A percentile compares a stretch with the other conserved stretches of the same genome.
phyloP scores from a whole-genome alignment of 2,888 invertebrate species.

The Diogma glabrata region DNA sequence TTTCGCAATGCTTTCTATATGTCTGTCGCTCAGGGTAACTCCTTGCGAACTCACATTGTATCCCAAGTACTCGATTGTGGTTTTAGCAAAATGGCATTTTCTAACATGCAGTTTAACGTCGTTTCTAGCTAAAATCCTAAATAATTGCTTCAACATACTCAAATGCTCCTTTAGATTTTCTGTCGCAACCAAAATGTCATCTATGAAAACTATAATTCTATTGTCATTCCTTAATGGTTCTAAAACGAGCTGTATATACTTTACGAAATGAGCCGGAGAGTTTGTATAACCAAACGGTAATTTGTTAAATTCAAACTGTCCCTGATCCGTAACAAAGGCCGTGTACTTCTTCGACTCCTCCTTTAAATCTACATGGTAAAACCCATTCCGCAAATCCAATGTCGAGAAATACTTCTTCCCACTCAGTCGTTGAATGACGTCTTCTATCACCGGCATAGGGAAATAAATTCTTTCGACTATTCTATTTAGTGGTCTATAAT shows the following conservation, averaged over 20 bases:
- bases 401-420: slow-evolving; percentile 13
- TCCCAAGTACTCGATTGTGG: not conserved
- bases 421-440: slow-evolving; percentile 12
- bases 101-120: no score
- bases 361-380: slow-evolving; percentile 12
- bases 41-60: not conserved
- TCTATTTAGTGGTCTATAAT: slow-evolving; percentile 11
- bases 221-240: not conserved
- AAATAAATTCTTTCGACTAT: slow-evolving; percentile 10
- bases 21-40: not conserved
- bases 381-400: slow-evolving; percentile 15
- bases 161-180: not conserved
- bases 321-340: slow-evolving; percentile 9
- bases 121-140: no score
- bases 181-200: not conserved
- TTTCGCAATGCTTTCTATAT: not conserved
- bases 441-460: slow-evolving; percentile 12
- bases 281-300: not conserved
- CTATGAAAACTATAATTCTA: not conserved
- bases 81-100: not conserved
- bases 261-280: not conserved
- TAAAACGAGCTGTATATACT: not conserved
- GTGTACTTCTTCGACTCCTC: slow-evolving; percentile 15
- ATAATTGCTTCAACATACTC: no score
- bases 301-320: not conserved